A percentile compares a stretch with the other conserved stretches of the same genome.
Evolutionary conservation across 2,113 vertebrate genomes (phyloP).

Genomic region (Peromyscus maniculatus): DNA sequence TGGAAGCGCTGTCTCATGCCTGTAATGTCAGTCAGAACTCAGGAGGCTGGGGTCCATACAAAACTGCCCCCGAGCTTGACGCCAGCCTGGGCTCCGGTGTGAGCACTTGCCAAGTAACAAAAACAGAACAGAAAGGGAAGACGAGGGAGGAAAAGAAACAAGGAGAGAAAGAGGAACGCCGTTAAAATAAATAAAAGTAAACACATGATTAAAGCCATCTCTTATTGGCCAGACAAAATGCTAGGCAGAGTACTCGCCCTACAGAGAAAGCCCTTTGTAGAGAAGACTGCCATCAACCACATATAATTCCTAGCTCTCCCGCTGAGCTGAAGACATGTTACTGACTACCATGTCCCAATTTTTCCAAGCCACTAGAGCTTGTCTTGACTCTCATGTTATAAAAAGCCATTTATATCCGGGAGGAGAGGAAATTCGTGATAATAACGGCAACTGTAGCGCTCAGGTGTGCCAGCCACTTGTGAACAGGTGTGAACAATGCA

Average conservation of each 20-base stretch:
- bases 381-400: too few species aligned
- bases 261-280: neutral
- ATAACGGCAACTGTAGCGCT: rapidly evolving
- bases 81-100: neutral
- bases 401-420: neutral
- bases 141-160: too few species aligned
- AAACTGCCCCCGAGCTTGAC: neutral
- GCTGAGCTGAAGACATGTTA: neutral
- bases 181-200: slow-evolving; percentile 26
- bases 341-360: neutral
- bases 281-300: neutral
- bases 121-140: neutral
- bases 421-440: neutral
- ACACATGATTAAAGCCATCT: neutral
- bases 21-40: too few species aligned
- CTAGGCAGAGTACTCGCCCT: rapidly evolving
- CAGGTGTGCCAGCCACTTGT: too few species aligned
- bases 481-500: neutral
- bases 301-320: neutral
- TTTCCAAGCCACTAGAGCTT: neutral
- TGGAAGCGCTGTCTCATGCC: neutral
- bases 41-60: neutral
- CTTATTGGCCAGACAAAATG: neutral
- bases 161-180: neutral
- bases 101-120: neutral